Base-by-base conservation (phyloP, 2,113 vertebrate genomes). In the Hyperoodon ampullatus region DNA sequence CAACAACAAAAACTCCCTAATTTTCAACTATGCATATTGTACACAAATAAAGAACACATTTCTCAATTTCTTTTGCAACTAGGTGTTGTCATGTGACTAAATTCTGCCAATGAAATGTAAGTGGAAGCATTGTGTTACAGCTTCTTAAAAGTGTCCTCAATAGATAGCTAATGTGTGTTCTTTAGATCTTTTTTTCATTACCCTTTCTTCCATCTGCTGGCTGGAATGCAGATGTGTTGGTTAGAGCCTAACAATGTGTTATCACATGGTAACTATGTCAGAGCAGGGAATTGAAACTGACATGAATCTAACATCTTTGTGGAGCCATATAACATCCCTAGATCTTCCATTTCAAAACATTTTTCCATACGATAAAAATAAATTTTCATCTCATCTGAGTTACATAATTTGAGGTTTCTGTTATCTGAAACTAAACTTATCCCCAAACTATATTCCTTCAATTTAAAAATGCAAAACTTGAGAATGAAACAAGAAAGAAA, bases 331-430 rank as follows among this genome's bases (percentile, higher is more conserved):
- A 70, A 50, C 33, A 65, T 68, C 14, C 6, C 19, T 74, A 8
- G 8, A 60, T 47, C 26, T 90, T 44, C 47, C 63, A 30, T 42
- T 5, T 95, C 33, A 71, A 86, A 58, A 66, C 23, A 60, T 30
- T 93, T 93, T 93, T 95, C 12, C 16, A 72, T 65, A 2, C 80
- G 42, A 55, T 87, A 35, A 90, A 95, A 88, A 78, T 77, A 77
- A 94, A 65, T 0, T 47, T 92, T 94, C 8, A 42, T 58, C 47
- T 90, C 30, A 72, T 68, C 30, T 86, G 77, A 91, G 6, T 8
- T 82, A 33, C 9, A 77, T 86, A 33, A 66, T 81, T 87, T 82
- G 30, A 90, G 6, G 5, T 66, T 94, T 88, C 30, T 30, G 3
- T 88, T 80, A 8, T 71, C 42, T 87, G 14, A 93, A 70, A 91